Base-by-base conservation (phyloP, 2,113 vertebrate genomes). In the Mastomys coucha region DNA sequence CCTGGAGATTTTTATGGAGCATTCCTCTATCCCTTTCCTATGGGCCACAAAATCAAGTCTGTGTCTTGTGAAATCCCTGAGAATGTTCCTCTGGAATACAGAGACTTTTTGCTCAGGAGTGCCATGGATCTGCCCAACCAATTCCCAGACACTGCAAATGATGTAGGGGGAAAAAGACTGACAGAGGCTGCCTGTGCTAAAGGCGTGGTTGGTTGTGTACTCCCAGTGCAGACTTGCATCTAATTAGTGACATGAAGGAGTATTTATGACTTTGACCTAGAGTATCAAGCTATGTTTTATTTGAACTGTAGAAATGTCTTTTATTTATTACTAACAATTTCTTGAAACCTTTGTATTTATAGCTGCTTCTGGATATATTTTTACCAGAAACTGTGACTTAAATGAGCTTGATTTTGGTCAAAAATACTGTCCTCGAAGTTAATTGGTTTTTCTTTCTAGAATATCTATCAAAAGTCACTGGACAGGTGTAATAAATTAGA, bases 311-410 rank as follows among this genome's bases (percentile, higher is more conserved):
- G 56, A 90, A 49, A 89, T 53, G 36, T 70, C 28, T 9, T 53
- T 70, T 76, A 76, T 7, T 56, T 60, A 75, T 42, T 87, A 31
- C 36, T 17, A 69, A 26, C 2, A 90, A 70, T 90, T 63, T 72
- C 56, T 63, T 49, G 3, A 33, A 73, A 72, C 31, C 58, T 77
- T 93, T 45, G 4, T 85, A 63, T 91, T 67, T 78, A 78, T 78
- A 65, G 85, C 33, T 58, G 80, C 45, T 87, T 88, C 82, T 53
- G 53, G 7, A 84, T 72, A 22, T 77, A 95, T 78, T 96, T 96
- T 91, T 84, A 60, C 14, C 45, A 88, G 70, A 91, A 93, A 84
- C 49, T 42, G 53, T 31, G 1, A 78, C 58, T 76, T 87, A 82
- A 82, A 39, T 77, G 31, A 49, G 7, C 31, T 19, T 58, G 31